These are phyloP conservation scores for Isoperla grammatica DNA, from an alignment of 2,888 invertebrate species.

Conservation along the genomic window DNA sequence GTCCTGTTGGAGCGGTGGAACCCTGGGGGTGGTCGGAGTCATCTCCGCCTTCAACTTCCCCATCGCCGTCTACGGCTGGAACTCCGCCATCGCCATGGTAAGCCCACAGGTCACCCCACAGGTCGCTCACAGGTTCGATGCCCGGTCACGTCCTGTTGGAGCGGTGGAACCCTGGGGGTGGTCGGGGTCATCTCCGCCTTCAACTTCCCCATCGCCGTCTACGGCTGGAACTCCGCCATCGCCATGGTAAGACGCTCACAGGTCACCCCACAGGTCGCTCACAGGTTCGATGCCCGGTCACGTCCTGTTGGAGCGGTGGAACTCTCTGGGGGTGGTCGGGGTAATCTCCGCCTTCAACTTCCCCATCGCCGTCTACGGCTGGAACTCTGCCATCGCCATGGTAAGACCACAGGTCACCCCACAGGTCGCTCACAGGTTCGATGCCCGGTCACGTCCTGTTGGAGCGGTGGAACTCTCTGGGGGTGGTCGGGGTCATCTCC, in stretches of 20 bases:
- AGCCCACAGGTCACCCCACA: no score
- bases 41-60: slow-evolving; percentile 99
- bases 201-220: slow-evolving; percentile 98
- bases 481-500: slow-evolving; percentile 89
- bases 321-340: slow-evolving; percentile 89
- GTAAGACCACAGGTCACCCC: no score
- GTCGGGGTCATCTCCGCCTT: slow-evolving; percentile 97
- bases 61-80: slow-evolving; percentile 98
- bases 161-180: slow-evolving; percentile 96
- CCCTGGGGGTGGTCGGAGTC: slow-evolving; percentile 91
- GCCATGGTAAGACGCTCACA: slow-evolving; percentile 77
- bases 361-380: slow-evolving; percentile 97
- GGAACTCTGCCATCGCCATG: slow-evolving; percentile 96
- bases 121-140: no score
- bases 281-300: no score
- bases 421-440: no score
- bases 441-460: slow-evolving; percentile 87
- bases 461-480: slow-evolving; percentile 96
- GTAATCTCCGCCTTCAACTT: slow-evolving; percentile 99
- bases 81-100: slow-evolving; percentile 89
- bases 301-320: slow-evolving; percentile 92
- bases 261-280: no score
- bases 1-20: slow-evolving; percentile 95
- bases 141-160: slow-evolving; percentile 93
- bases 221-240: slow-evolving; percentile 97